phyloP scores from a whole-genome alignment of 2,888 invertebrate species.

The Leptogaster cylindrica region DNA sequence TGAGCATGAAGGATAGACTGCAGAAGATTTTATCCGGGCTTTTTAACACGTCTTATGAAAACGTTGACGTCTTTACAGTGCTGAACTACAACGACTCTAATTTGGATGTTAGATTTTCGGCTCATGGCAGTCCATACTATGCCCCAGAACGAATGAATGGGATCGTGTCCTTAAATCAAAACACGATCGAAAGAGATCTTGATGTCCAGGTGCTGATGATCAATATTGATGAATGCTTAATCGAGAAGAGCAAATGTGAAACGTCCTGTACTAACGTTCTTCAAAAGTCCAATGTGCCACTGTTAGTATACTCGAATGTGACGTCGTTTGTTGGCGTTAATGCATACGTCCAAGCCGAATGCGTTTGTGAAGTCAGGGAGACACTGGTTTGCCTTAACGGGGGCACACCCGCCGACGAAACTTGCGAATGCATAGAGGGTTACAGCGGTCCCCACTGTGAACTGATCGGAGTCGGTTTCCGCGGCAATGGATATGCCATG shows the following conservation, averaged over 20 bases:
- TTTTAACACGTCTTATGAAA: constrained; percentile 78
- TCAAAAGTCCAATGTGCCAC: constrained; percentile 74
- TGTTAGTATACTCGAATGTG: constrained; percentile 88
- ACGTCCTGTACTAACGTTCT: constrained; percentile 84
- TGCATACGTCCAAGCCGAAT: constrained; percentile 80
- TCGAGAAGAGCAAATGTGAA: constrained; percentile 73
- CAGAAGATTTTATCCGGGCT: constrained; percentile 70
- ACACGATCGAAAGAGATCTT: constrained; percentile 74
- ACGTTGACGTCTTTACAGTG: constrained; percentile 94
- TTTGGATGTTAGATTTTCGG: constrained; percentile 88
- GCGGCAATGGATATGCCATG: constrained; percentile 91
- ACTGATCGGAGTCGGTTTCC: constrained; percentile 84
- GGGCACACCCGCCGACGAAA: constrained; percentile 68
- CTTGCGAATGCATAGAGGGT: constrained; percentile 81
- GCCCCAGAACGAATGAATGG: constrained; percentile 87
- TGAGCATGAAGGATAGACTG: constrained; percentile 60
- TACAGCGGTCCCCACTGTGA: constrained; percentile 90
- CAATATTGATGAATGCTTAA: constrained; percentile 88
- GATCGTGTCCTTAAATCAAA: constrained; percentile 75
- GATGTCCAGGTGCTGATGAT: constrained; percentile 82
- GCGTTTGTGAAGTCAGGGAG: constrained; percentile 66
- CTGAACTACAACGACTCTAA: constrained; percentile 70
- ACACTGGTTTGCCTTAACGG: constrained; percentile 77
- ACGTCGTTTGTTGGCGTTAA: constrained; percentile 94
- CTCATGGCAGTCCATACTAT: constrained; percentile 93